Base-by-base conservation (phyloP, 2,888 invertebrate species). In the Sarcophaga carnaria region DNA sequence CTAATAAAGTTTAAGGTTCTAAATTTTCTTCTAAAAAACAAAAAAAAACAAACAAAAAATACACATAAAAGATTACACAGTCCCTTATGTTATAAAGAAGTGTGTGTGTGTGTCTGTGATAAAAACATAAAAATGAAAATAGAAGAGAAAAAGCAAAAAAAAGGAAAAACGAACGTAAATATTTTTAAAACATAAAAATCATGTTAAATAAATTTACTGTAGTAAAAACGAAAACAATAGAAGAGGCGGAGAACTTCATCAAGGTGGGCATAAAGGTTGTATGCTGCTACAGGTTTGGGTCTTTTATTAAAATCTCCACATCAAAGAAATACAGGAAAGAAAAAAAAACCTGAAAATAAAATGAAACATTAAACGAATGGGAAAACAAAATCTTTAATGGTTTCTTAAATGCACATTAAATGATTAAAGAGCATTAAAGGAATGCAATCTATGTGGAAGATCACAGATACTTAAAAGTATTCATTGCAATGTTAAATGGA, bases 171-270 rank as follows among this genome's bases (percentile, higher is more conserved):
- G 3, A 17, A 60, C 17, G 37, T 25, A 59, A 0, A 0, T 37
- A 37, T 37, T 12, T 63, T 69, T 81, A 75, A 79, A 86, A 79
- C 59, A 67, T 74, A 74, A 74, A 77, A 77, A 59, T 77, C 77
- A 80, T 80, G 63, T 59, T 83, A 74, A 60, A 27, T 20, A 45
- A 86, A 80, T 66, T 75, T 82, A 76, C 66, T 62, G 69, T 70
- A 64, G 78, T 78, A 6, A 67, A 72, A 60, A 17, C 14, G 12
- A 5, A 14, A 17, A 12, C 17, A 54, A 54, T 54, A 54, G 54
- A 54, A 5, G 17, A 54, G 54, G 54, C 12, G 54, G 14, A 14
- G 54, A 4, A 54, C 3, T 37, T 37, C 10, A 69, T 47, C 49
- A 54, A 66, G 45, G 8, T 12, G n/a, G 8, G 49, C 27, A 10